Evolutionary conservation across 2,797 vertebrate species (phyloP), one percentile per base, ranked within the genome.

Genomic region (Gymnodraco acuticeps): DNA sequence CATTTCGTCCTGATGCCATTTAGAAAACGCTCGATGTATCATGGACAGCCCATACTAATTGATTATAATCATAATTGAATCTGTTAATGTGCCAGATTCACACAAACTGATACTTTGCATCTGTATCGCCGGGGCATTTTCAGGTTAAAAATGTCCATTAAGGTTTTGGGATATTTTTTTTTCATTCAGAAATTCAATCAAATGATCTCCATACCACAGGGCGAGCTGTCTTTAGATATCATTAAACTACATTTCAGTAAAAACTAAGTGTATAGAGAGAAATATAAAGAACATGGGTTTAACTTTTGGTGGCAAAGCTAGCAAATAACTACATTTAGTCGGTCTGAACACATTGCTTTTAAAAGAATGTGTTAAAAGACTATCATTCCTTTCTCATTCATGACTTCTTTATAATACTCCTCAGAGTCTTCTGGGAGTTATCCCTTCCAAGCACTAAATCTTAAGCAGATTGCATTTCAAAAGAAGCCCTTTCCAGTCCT

Each of bases 381-480:
- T 38, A 27, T 27, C 7, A 50, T 31, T 8, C 42, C 45, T 23
- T 48, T 45, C 1, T 70, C 17, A n/a, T 61, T 58, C 19, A 47
- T 31, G 3, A 43, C 10, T 58, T 16, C 2, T 16, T 13, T 16
- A 10, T 13, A 27, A 17, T 43, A 11, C 20, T 41, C 13, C 27
- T 1, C 1, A 4, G 53, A 43, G 23, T 73, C 20, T 70, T 7
- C 45, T 55, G 10, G 9, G 51, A 53, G 38, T 53, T 19, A 33
- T 27, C 0, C n/a, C 19, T 46, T 72, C 71, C 51, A 64, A 41
- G 19, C 47, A 63, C 11, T 47, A 58, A 62, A 43, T 65, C 16
- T 14, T 19, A 17, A 53, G 69, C 48, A 51, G 41, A 78, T 43
- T 64, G 16, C 8, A 61, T 80, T 74, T 82, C 41, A 79, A 81